A percentile compares a stretch with the other conserved stretches of the same genome.
Evolutionary conservation across 2,113 vertebrate species (phyloP).

Genomic region (Nesogale talazaci): DNA sequence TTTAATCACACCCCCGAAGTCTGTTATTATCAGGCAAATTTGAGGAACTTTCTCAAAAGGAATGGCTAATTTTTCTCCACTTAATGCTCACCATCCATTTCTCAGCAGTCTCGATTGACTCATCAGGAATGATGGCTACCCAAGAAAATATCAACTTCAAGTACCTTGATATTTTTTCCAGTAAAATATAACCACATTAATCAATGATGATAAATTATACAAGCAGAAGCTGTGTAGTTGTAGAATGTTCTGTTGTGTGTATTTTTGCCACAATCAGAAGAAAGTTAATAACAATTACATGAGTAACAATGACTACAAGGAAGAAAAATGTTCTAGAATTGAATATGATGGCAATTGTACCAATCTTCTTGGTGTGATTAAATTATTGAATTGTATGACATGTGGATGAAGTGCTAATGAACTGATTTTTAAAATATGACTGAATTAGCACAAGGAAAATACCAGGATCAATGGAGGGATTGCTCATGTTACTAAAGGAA

Average conservation of each 20-base stretch:
- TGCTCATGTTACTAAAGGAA: neutral
- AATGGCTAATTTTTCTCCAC: neutral
- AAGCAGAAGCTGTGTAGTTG: too few relatives aligned
- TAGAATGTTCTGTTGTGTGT: too few relatives aligned
- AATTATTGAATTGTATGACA: too few relatives aligned
- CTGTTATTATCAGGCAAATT: neutral
- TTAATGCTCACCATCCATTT: neutral
- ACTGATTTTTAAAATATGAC: too few relatives aligned
- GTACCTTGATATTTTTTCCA: neutral
- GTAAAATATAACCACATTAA: neutral
- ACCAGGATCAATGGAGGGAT: neutral
- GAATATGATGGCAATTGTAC: too few relatives aligned
- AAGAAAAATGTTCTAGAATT: too few relatives aligned
- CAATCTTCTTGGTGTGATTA: too few relatives aligned
- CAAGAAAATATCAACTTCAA: constrained; percentile 18
- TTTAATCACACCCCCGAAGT: neutral
- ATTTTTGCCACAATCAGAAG: too few relatives aligned
- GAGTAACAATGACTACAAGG: too few relatives aligned
- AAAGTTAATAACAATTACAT: too few relatives aligned
- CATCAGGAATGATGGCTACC: neutral
- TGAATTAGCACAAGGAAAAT: neutral
- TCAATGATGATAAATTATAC: too few relatives aligned
- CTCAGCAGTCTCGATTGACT: neutral
- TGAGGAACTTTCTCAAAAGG: neutral
- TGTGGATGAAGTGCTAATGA: too few relatives aligned